A percentile compares a stretch with the other conserved stretches of the same genome.
phyloP scores from a whole-genome alignment of 2,888 invertebrate species.

The Boloria selene region DNA sequence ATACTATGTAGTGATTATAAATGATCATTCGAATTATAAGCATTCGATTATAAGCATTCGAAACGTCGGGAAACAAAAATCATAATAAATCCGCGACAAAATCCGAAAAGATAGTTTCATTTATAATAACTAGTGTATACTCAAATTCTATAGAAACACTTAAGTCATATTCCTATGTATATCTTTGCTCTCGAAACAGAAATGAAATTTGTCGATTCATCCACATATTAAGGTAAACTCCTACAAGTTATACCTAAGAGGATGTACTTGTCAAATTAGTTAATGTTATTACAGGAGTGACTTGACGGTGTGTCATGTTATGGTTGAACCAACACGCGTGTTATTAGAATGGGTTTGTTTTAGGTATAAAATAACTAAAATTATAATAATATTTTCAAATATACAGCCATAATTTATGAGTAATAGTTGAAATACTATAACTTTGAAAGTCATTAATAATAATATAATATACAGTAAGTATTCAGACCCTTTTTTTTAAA shows the following conservation, averaged over 20 bases:
- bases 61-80: no score
- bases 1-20: no score
- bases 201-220: not conserved
- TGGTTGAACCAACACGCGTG: not conserved
- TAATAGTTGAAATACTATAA: no score
- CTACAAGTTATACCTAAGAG: not conserved
- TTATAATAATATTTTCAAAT: not conserved
- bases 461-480: no score
- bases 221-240: slow-evolving; percentile 7
- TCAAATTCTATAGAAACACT: not conserved
- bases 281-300: slow-evolving; percentile 11
- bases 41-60: no score
- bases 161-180: not conserved
- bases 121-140: no score
- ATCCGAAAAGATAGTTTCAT: no score
- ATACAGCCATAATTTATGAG: no score
- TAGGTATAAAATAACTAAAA: not conserved
- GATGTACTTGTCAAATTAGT: slow-evolving; percentile 16
- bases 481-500: no score
- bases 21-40: no score
- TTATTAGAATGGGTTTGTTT: slow-evolving; percentile 1
- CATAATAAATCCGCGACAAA: no score
- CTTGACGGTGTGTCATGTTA: slow-evolving; percentile 5
- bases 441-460: no score
- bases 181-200: not conserved